phyloP scores from a whole-genome alignment of 1,140 invertebrate species.

The Capitella teleta region DNA sequence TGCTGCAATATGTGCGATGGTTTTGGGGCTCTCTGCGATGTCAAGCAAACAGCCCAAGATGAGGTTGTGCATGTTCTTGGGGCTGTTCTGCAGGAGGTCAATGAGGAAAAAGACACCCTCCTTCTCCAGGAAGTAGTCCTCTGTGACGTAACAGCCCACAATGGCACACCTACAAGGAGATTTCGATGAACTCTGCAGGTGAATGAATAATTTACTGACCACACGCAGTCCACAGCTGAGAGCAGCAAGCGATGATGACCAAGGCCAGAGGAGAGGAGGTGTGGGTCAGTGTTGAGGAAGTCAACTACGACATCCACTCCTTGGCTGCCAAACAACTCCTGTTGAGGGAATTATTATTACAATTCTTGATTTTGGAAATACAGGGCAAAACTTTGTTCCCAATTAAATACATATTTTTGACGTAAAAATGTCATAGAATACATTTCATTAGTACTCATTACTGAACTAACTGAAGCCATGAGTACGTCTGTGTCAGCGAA shows the following conservation, averaged over 20 bases:
- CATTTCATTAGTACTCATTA: too few relatives aligned
- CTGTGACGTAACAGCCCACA: conserved; percentile 36
- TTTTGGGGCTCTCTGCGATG: conserved; percentile 39
- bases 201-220: conserved; percentile 20
- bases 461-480: too few relatives aligned
- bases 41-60: conserved; percentile 41
- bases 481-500: too few relatives aligned
- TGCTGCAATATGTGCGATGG: conserved; percentile 32
- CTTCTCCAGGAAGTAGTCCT: conserved; percentile 40
- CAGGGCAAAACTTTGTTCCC: too few relatives aligned
- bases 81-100: conserved; percentile 33
- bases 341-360: too few relatives aligned
- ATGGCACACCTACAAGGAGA: conserved; percentile 29
- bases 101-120: conserved; percentile 39
- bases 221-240: conserved; percentile 37
- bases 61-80: conserved; percentile 37
- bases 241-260: conserved; percentile 39
- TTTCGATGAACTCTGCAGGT: background rate
- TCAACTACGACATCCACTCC: conserved; percentile 35
- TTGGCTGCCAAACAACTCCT: conserved; percentile 37
- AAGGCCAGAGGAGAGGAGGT: conserved; percentile 32
- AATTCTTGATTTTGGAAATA: too few relatives aligned
- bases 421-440: too few relatives aligned
- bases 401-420: too few relatives aligned
- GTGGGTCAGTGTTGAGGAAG: conserved; percentile 32